phyloP scores from a whole-genome alignment of 2,888 invertebrate species.

The Spodoptera littoralis region DNA sequence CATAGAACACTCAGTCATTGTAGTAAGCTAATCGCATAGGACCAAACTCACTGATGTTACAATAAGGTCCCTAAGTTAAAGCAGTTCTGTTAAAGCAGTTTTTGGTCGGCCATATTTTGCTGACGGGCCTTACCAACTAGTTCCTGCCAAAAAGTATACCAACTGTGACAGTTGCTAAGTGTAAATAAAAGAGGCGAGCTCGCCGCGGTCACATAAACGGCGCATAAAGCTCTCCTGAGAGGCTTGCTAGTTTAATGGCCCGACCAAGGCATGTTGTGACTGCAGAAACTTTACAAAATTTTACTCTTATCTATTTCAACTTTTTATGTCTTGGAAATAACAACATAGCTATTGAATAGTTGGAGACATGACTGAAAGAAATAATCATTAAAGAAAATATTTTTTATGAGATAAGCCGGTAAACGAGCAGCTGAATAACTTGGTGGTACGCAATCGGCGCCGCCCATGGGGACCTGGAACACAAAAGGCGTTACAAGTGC shows the following conservation, averaged over 20 bases:
- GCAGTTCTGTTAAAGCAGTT: too few species aligned
- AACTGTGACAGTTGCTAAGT: constrained; percentile 71
- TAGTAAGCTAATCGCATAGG: too few species aligned
- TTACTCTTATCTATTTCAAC: constrained; percentile 1
- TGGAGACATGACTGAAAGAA: background rate
- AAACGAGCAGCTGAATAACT: too few species aligned
- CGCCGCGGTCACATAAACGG: constrained; percentile 71
- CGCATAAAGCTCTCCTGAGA: constrained; percentile 70
- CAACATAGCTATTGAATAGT: constrained; percentile 1
- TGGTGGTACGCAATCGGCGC: too few species aligned
- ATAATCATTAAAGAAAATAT: too few species aligned
- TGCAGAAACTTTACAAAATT: constrained; percentile 24
- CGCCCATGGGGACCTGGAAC: too few species aligned
- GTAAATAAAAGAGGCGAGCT: constrained; percentile 72
- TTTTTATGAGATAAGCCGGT: too few species aligned
- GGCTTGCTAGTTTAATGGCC: constrained; percentile 55
- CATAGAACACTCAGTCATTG: too few species aligned
- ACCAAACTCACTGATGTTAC: too few species aligned
- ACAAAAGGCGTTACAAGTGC: too few species aligned
- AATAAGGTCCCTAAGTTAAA: too few species aligned
- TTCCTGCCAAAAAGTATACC: constrained; percentile 2
- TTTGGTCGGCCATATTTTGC: background rate
- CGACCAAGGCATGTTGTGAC: constrained; percentile 25
- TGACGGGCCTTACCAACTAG: background rate
- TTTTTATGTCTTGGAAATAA: background rate